Evolutionary conservation across 2,113 vertebrate genomes (phyloP).

Genomic region (Platysternon megacephalum): DNA sequence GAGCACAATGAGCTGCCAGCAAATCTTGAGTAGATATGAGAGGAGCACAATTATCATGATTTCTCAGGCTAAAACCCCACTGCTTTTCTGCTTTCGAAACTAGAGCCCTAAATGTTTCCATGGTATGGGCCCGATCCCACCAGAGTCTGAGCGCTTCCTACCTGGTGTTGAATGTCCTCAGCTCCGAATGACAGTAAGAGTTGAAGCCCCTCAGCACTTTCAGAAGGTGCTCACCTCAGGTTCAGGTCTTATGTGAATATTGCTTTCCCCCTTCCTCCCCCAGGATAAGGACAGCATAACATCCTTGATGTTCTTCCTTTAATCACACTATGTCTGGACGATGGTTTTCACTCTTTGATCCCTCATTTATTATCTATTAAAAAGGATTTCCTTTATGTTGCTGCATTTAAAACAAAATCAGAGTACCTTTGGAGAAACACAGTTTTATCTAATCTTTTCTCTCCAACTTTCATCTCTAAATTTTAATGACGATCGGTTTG

Average conservation of each 20-base stretch:
- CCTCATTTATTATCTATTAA: neutral
- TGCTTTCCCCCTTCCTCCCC: neutral
- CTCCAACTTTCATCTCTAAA: constrained; percentile 17
- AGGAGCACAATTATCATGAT: neutral
- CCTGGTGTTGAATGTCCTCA: neutral
- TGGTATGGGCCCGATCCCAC: neutral
- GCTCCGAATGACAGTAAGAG: neutral
- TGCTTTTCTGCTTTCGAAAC: neutral
- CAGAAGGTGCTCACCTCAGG: neutral
- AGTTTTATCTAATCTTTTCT: constrained; percentile 34
- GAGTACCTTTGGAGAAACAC: neutral
- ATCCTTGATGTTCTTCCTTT: neutral
- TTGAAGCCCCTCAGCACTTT: fast-evolving
- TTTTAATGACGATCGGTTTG: constrained; percentile 44
- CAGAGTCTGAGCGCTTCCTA: neutral
- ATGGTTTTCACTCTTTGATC: neutral
- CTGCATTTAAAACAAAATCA: neutral
- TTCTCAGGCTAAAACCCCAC: neutral
- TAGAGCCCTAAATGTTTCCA: neutral
- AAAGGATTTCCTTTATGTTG: neutral
- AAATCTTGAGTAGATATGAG: neutral
- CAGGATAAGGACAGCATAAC: neutral
- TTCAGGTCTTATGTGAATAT: neutral
- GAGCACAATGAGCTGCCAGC: neutral
- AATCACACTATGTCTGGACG: neutral